Base-by-base conservation (phyloP, 2,888 invertebrate genomes). In the Hydropsyche betteni region DNA sequence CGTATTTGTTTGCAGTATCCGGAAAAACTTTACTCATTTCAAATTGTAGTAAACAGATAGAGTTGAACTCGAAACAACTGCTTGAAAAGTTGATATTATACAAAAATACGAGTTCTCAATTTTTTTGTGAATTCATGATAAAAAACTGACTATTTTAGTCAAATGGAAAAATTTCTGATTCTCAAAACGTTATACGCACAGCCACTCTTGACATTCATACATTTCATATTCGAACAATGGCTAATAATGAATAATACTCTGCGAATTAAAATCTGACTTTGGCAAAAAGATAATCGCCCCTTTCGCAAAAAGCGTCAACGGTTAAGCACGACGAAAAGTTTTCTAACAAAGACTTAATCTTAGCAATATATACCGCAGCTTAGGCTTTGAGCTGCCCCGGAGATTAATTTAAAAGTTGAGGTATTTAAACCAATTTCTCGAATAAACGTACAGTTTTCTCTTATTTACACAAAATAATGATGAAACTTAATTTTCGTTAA, bases 291-390 rank as follows among this genome's bases (percentile, higher is more conserved):
- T 64, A 64, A 36, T 64, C 64, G 64, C 64, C 24, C 58, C 64
- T 64, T 64, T 64, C n/a, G 64, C 64, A 64, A 64, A 64, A 64
- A 64, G 64, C 36, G 36, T 64, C 64, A 64, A 64, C 64, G 36
- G 14, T 64, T 64, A 64, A 34, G 64, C 36, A 36, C 64, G n/a
- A 64, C 64, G 64, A 64, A 64, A 64, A 64, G 64, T 64, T 64
- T 36, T 10, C 64, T 36, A 64, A 64, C 64, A 64, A 64, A 64
- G 36, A 64, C 64, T 64, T 64, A 64, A 64, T 64, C 64, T 64
- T 64, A 36, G 36, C 36, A 64, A 64, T 64, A 64, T 64, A 64
- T 36, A 64, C 64, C 64, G 64, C 64, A 64, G 64, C 64, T 64
- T 64, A 64, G 64, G 64, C 36, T 64, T 36, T 34, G 64, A 64